These are phyloP conservation scores for Psix sp. DNA, from an alignment of 1,140 invertebrate genomes.

Conservation along the genomic window DNA sequence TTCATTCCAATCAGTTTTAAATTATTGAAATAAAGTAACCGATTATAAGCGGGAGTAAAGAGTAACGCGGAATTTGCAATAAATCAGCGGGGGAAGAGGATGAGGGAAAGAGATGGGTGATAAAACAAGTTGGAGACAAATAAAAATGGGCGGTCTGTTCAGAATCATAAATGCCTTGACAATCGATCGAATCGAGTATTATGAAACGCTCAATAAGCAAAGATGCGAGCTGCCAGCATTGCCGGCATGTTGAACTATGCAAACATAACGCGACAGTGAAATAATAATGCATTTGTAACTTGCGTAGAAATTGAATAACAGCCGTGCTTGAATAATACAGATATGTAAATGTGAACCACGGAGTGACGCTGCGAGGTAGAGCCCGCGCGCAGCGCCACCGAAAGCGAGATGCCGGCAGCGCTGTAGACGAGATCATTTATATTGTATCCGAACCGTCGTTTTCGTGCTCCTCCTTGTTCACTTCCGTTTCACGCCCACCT, in stretches of 20 bases:
- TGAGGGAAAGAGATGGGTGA: slow-evolving; percentile 19
- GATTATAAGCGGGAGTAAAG: no score
- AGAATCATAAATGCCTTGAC: slow-evolving; percentile 40
- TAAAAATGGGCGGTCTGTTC: slow-evolving; percentile 32
- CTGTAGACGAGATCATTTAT: slow-evolving; percentile 58
- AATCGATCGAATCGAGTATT: slow-evolving; percentile 48
- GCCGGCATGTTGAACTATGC: slow-evolving; percentile 46
- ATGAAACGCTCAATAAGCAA: slow-evolving; percentile 52
- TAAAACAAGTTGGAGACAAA: slow-evolving; percentile 25
- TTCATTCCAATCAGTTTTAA: no score
- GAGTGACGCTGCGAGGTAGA: slow-evolving; percentile 32
- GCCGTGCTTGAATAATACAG: slow-evolving; percentile 75
- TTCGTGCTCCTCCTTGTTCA: no score
- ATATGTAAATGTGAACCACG: slow-evolving; percentile 71
- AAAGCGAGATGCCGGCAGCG: slow-evolving; percentile 34
- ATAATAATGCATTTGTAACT: slow-evolving; percentile 74
- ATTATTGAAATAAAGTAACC: slow-evolving; percentile 34
- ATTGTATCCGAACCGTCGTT: slow-evolving; percentile 58
- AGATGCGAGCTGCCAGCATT: slow-evolving; percentile 34
- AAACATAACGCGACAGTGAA: slow-evolving; percentile 59
- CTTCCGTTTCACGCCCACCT: no score
- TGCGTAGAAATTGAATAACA: slow-evolving; percentile 75
- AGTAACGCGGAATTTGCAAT: slow-evolving; percentile 12
- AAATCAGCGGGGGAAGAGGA: slow-evolving; percentile 29
- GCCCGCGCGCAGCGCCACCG: slow-evolving; percentile 8